A percentile compares a stretch with the other conserved stretches of the same genome.
Conservation (phyloP, 2,888 invertebrate species). For the Fragum whitleyi region DNA sequence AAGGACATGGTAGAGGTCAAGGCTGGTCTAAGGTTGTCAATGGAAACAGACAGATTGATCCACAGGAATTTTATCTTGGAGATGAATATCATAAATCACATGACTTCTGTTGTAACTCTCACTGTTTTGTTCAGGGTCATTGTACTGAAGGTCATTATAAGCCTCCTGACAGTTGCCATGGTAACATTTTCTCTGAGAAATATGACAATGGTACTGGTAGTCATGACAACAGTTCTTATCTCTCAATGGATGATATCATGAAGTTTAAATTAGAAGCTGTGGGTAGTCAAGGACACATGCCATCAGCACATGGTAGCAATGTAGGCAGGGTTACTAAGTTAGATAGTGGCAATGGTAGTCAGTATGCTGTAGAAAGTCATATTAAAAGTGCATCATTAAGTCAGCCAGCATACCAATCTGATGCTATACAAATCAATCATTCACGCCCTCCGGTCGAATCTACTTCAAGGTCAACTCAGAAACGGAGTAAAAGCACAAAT, state of each 20-base stretch:
- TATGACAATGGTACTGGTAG: neutral
- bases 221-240: neutral
- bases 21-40: slow-evolving; percentile 23
- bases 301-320: neutral
- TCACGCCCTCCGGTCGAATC: slow-evolving; percentile 47
- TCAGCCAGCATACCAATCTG: neutral
- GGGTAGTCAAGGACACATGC: neutral
- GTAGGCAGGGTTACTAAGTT: neutral
- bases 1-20: neutral
- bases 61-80: neutral
- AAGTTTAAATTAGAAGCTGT: slow-evolving; percentile 7
- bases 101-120: neutral
- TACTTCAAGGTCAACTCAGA: slow-evolving; percentile 22
- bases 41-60: neutral
- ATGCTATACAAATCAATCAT: slow-evolving; percentile 29
- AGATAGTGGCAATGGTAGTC: slow-evolving; percentile 7
- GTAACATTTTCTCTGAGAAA: slow-evolving; percentile 7
- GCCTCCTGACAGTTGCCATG: neutral
- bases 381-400: neutral
- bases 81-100: neutral
- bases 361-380: neutral
- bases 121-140: slow-evolving; percentile 18
- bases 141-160: neutral
- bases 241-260: slow-evolving; percentile 21
- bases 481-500: slow-evolving; percentile 12